Evolutionary conservation across 2,797 vertebrate genomes (phyloP).

Genomic region (Aulostomus chinensis): DNA sequence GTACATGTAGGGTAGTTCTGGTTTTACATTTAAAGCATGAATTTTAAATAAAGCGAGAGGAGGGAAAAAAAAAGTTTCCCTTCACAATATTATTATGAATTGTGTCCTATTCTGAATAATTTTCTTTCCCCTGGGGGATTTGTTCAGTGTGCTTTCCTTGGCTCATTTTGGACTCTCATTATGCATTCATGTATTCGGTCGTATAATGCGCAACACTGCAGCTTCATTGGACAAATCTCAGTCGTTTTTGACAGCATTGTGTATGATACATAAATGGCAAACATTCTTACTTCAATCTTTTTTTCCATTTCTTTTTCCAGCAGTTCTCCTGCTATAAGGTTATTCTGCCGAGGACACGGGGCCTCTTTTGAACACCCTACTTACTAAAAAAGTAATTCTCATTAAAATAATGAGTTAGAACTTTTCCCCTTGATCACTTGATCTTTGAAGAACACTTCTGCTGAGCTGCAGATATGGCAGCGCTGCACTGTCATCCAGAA

Average conservation of each 20-base stretch:
- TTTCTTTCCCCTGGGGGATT: slow-evolving; percentile 62
- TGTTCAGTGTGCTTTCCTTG: slow-evolving; percentile 63
- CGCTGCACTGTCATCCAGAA: slow-evolving; percentile 13
- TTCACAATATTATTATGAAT: slow-evolving; percentile 63
- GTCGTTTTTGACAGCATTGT: slow-evolving; percentile 45
- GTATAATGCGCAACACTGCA: slow-evolving; percentile 61
- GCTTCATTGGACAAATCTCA: slow-evolving; percentile 59
- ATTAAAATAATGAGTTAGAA: slow-evolving; percentile 64
- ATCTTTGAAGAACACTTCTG: slow-evolving; percentile 52
- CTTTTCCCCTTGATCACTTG: slow-evolving; percentile 40
- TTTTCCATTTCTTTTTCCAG: slow-evolving; percentile 25
- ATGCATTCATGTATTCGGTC: slow-evolving; percentile 73
- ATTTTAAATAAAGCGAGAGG: slow-evolving; percentile 45
- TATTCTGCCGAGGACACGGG: slow-evolving; percentile 33
- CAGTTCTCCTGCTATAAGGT: slow-evolving; percentile 24
- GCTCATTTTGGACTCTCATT: slow-evolving; percentile 73
- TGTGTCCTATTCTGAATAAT: slow-evolving; percentile 69
- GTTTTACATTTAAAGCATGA: slow-evolving; percentile 50
- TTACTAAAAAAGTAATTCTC: slow-evolving; percentile 48
- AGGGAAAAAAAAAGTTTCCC: slow-evolving; percentile 43
- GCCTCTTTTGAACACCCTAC: slow-evolving; percentile 38
- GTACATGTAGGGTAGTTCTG: slow-evolving; percentile 32
- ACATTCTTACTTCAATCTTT: slow-evolving; percentile 29
- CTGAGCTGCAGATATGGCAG: slow-evolving; percentile 39
- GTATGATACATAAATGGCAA: slow-evolving; percentile 36